These are phyloP conservation scores for Cydia pomonella DNA, from an alignment of 1,140 invertebrate genomes.

Conservation along the genomic window DNA sequence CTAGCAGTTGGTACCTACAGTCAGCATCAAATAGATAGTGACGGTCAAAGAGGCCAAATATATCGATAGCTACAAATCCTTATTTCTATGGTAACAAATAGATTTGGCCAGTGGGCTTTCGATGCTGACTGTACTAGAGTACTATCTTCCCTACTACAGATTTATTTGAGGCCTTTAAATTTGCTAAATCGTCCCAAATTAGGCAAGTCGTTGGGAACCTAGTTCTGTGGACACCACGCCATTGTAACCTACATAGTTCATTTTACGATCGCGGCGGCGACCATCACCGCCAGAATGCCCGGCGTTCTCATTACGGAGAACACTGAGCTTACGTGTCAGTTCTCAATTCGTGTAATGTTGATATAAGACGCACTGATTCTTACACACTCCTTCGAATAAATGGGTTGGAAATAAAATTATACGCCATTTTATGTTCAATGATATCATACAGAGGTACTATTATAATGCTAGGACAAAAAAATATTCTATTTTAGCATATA, in stretches of 20 bases:
- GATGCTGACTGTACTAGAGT: too few relatives aligned
- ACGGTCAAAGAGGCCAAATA: too few relatives aligned
- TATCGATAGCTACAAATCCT: too few relatives aligned
- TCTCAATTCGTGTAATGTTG: conserved; percentile 23
- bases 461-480: not conserved
- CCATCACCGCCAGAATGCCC: not conserved
- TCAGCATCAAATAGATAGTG: too few relatives aligned
- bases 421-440: not conserved
- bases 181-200: too few relatives aligned
- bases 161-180: too few relatives aligned
- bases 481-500: not conserved
- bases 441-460: not conserved
- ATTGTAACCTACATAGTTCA: not conserved
- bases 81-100: too few relatives aligned
- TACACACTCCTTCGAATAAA: not conserved
- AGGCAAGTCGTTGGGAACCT: too few relatives aligned
- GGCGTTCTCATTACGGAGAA: conserved; percentile 7
- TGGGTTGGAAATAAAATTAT: not conserved
- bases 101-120: too few relatives aligned
- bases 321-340: not conserved
- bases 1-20: too few relatives aligned
- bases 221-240: too few relatives aligned
- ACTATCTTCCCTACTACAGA: too few relatives aligned
- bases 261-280: not conserved
- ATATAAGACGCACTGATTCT: not conserved